These are phyloP conservation scores for Sceloporus tristichus DNA, from an alignment of 2,113 vertebrate species.

Conservation along the genomic window DNA sequence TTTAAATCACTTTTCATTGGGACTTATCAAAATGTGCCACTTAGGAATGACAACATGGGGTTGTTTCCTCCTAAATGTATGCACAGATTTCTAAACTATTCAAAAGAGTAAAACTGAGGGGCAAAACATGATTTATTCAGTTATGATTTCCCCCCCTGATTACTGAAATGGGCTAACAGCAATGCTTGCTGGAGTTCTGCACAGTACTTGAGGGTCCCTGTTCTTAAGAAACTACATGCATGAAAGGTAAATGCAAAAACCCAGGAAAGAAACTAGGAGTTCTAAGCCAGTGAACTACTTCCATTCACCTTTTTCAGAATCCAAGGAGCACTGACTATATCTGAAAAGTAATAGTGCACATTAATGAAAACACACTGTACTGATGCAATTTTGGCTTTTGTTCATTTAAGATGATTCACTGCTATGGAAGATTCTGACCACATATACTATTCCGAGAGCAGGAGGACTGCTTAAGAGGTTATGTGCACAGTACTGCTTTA, in stretches of 20 bases:
- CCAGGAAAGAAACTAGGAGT: background rate
- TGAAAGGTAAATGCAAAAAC: background rate
- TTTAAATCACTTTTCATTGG: background rate
- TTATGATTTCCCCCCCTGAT: too few species aligned
- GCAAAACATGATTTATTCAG: background rate
- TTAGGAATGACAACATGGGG: background rate
- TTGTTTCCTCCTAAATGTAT: background rate
- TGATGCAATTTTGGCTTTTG: background rate
- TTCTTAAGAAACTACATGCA: background rate
- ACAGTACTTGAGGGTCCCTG: background rate
- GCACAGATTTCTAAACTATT: background rate
- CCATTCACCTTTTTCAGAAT: background rate
- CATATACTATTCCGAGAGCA: background rate
- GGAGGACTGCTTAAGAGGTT: background rate
- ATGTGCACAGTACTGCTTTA: background rate
- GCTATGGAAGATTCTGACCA: background rate
- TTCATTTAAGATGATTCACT: background rate
- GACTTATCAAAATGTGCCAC: background rate
- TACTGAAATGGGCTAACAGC: background rate
- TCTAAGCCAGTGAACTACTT: background rate
- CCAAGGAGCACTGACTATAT: background rate
- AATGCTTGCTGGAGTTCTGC: background rate
- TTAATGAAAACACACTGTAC: background rate
- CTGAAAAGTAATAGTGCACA: background rate
- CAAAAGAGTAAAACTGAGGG: background rate